Percentiles rank a stretch among this genome's conserved stretches.
phyloP scores from a whole-genome alignment of 2,113 vertebrate genomes.

The Heteronetta atricapilla region DNA sequence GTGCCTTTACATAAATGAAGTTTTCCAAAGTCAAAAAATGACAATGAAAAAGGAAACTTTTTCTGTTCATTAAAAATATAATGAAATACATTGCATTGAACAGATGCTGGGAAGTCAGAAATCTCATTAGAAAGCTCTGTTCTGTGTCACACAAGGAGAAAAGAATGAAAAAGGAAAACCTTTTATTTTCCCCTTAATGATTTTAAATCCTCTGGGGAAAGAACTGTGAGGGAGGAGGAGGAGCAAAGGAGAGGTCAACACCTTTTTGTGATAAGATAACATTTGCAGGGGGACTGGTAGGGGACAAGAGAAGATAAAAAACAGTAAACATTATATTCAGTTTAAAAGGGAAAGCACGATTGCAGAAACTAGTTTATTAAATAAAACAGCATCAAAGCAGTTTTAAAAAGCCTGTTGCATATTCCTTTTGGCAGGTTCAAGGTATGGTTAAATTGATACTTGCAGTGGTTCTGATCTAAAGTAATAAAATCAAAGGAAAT shows the following conservation, averaged over 20 bases:
- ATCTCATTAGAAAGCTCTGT: not conserved
- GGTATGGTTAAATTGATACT: not conserved
- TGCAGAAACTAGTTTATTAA: not conserved
- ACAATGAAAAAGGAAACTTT: not conserved
- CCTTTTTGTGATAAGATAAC: not conserved
- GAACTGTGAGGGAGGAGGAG: not conserved
- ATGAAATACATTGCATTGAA: not conserved
- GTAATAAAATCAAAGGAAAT: not conserved
- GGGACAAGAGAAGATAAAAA: not conserved
- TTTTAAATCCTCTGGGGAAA: not conserved
- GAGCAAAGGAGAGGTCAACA: not conserved
- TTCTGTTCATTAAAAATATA: not conserved
- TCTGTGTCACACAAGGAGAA: not conserved
- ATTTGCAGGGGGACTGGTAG: not conserved
- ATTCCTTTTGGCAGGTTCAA: not conserved
- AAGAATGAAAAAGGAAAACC: not conserved
- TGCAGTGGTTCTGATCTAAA: constrained; percentile 3
- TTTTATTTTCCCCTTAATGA: not conserved
- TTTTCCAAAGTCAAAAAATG: not conserved
- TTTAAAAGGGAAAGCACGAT: not conserved
- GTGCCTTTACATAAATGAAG: not conserved
- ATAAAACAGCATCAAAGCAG: not conserved
- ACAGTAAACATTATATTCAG: not conserved
- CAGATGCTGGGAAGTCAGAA: not conserved
- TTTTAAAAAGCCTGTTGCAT: not conserved